Conservation (phyloP, 2,888 invertebrate genomes). For the Agrotis ipsilon region DNA sequence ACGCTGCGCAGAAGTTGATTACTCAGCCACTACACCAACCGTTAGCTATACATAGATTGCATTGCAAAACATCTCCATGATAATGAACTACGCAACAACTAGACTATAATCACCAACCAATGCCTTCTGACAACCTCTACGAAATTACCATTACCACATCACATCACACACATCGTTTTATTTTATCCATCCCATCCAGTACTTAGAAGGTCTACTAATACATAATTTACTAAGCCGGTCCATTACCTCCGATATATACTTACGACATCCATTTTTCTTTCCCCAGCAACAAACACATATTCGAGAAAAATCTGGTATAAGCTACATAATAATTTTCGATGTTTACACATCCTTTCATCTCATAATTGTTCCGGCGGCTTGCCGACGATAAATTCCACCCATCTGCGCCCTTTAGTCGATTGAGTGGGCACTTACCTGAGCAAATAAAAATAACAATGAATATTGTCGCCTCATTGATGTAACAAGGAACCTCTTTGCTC, state of each 20-base stretch:
- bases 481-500: slow-evolving; percentile 31
- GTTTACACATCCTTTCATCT: slow-evolving; percentile 53
- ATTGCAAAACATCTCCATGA: background rate
- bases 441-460: slow-evolving; percentile 62
- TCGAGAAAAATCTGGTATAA: slow-evolving; percentile 14
- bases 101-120: too few species aligned
- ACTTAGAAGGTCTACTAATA: too few species aligned
- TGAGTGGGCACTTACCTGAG: slow-evolving; percentile 59
- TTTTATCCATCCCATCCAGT: too few species aligned
- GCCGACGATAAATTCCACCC: slow-evolving; percentile 45
- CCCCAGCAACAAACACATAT: background rate
- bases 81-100: background rate
- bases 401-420: slow-evolving; percentile 48
- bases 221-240: background rate
- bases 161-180: too few species aligned
- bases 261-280: background rate
- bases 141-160: too few species aligned
- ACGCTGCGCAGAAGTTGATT: too few species aligned
- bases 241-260: background rate
- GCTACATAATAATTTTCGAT: slow-evolving; percentile 39
- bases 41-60: too few species aligned
- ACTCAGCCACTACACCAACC: too few species aligned
- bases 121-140: background rate
- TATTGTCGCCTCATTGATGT: slow-evolving; percentile 53
- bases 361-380: slow-evolving; percentile 54